Percentiles rank a stretch among this genome's conserved stretches.
Evolutionary conservation across 2,797 vertebrate species (phyloP).

Genomic region (Euthynnus affinis): DNA sequence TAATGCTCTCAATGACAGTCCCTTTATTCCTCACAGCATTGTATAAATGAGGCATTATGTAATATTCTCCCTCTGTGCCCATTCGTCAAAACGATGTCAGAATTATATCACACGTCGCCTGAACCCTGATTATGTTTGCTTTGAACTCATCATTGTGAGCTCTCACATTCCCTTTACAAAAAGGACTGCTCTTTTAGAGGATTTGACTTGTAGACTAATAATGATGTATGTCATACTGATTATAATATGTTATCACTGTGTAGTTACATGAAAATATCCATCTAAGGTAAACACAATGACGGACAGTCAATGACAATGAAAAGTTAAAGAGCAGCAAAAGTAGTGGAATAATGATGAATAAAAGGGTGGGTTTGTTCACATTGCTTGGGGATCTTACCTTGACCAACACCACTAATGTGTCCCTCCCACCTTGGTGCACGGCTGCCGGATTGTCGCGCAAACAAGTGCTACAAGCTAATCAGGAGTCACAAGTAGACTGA

Average conservation of each 20-base stretch:
- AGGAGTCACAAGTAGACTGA: conserved; percentile 41
- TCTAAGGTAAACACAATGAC: not conserved
- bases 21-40: conserved; percentile 68
- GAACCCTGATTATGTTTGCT: conserved; percentile 67
- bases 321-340: not conserved
- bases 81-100: conserved; percentile 69
- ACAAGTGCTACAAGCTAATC: conserved; percentile 61
- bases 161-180: conserved; percentile 28
- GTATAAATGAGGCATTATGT: conserved; percentile 76
- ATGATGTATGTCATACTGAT: not conserved
- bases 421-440: not conserved
- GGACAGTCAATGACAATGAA: too few species aligned
- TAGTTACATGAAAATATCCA: conserved; percentile 7
- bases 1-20: conserved; percentile 56
- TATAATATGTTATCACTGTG: conserved; percentile 2
- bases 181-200: conserved; percentile 46
- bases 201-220: conserved; percentile 12
- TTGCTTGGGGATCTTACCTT: not conserved
- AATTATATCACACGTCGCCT: conserved; percentile 67
- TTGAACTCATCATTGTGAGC: conserved; percentile 58
- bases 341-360: not conserved
- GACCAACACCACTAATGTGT: not conserved
- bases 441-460: conserved; percentile 39
- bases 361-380: not conserved
- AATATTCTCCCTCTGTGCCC: conserved; percentile 64